A percentile compares a stretch with the other conserved stretches of the same genome.
phyloP scores from a whole-genome alignment of 1,140 invertebrate species.

The Notospermus geniculatus region DNA sequence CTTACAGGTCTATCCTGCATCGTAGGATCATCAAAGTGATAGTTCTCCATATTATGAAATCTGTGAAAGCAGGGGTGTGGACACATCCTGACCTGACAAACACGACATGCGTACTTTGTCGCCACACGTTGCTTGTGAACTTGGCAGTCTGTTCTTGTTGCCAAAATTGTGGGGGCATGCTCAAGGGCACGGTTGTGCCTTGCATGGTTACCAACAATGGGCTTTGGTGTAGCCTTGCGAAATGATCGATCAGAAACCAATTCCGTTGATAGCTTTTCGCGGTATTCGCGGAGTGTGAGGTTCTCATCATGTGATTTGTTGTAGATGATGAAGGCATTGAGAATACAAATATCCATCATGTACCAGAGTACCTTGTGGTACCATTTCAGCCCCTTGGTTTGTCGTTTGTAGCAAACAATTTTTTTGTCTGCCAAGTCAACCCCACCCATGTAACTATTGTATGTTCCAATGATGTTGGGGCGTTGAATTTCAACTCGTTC shows the following conservation, averaged over 20 bases:
- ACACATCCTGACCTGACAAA: slow-evolving; percentile 6
- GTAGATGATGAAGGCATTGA: background rate
- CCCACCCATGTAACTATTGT: background rate
- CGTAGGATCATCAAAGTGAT: background rate
- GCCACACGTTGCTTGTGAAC: background rate
- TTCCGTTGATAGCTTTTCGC: background rate
- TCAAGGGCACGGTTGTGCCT: background rate
- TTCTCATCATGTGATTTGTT: background rate
- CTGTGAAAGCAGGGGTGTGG: background rate
- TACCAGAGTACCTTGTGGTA: slow-evolving; percentile 4
- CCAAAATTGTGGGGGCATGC: background rate
- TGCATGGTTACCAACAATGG: background rate
- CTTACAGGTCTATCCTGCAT: too few species aligned
- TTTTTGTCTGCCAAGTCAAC: background rate
- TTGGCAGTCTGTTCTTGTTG: background rate
- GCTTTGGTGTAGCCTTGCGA: background rate
- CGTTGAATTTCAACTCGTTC: background rate
- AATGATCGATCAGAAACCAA: background rate
- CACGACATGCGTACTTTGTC: background rate
- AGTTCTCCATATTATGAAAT: background rate
- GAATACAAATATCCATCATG: background rate
- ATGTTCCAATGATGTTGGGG: background rate
- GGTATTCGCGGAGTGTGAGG: background rate
- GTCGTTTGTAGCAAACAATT: slow-evolving; percentile 1
- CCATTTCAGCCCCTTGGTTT: background rate